A percentile compares a stretch with the other conserved stretches of the same genome.
These are phyloP conservation scores for Antigone vipio DNA, from an alignment of 2,113 vertebrate species.

Conservation along the genomic window DNA sequence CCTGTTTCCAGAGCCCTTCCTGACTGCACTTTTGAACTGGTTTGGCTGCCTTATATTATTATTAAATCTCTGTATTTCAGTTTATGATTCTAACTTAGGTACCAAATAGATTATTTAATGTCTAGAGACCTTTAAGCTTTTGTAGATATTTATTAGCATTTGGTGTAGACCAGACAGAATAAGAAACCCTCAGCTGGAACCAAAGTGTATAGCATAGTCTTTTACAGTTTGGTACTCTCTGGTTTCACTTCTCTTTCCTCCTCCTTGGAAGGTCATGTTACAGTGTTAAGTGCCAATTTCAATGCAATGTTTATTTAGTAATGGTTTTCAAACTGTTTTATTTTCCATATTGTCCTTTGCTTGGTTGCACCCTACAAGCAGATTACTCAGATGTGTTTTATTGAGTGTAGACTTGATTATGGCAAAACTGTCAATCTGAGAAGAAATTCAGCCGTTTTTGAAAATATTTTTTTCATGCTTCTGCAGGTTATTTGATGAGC, in stretches of 20 bases:
- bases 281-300: not conserved
- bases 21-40: not conserved
- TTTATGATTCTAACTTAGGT: not conserved
- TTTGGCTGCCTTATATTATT: not conserved
- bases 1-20: not conserved
- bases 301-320: not conserved
- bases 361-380: not conserved
- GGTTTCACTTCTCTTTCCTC: not conserved
- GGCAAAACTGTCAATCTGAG: not conserved
- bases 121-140: not conserved
- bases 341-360: not conserved
- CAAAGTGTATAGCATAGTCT: not conserved
- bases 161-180: not conserved
- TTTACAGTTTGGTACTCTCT: not conserved
- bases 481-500: not conserved
- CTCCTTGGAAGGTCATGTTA: not conserved
- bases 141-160: not conserved
- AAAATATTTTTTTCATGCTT: not conserved
- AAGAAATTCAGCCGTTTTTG: not conserved
- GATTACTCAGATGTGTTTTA: not conserved
- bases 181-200: not conserved
- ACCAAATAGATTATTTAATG: not conserved
- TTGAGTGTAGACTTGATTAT: not conserved
- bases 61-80: not conserved
- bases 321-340: not conserved